phyloP scores from a whole-genome alignment of 1,140 invertebrate species.

The Drosophila sechellia region DNA sequence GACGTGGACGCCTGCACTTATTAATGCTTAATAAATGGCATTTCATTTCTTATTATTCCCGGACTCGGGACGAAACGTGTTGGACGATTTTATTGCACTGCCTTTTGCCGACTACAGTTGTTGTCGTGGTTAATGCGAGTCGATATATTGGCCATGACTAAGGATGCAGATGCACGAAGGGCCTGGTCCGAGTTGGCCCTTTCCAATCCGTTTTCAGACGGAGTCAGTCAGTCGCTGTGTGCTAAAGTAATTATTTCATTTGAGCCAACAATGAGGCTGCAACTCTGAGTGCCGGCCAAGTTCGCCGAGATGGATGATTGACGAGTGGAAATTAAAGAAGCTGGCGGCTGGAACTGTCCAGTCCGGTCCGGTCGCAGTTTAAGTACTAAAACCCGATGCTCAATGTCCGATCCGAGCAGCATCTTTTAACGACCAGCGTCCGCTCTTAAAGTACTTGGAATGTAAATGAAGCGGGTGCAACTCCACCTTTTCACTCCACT shows the following conservation, averaged over 20 bases:
- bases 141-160: slow-evolving; percentile 81
- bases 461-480: slow-evolving; percentile 78
- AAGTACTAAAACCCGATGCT: slow-evolving; percentile 51
- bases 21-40: slow-evolving; percentile 84
- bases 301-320: slow-evolving; percentile 71
- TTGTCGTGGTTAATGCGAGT: slow-evolving; percentile 76
- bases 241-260: slow-evolving; percentile 83
- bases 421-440: slow-evolving; percentile 69
- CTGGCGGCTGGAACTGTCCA: slow-evolving; percentile 53
- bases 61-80: slow-evolving; percentile 71
- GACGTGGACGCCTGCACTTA: slow-evolving; percentile 78
- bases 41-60: slow-evolving; percentile 84
- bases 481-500: slow-evolving; percentile 12
- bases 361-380: slow-evolving; percentile 26
- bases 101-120: slow-evolving; percentile 20
- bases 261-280: slow-evolving; percentile 82
- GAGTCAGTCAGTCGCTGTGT: slow-evolving; percentile 60
- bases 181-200: not conserved
- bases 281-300: slow-evolving; percentile 61
- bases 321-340: slow-evolving; percentile 81
- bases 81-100: slow-evolving; percentile 72
- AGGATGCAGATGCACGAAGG: slow-evolving; percentile 63
- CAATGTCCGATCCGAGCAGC: slow-evolving; percentile 29
- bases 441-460: slow-evolving; percentile 77
- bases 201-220: slow-evolving; percentile 6